Percentiles rank a stretch among this genome's conserved stretches.
Evolutionary conservation across 2,113 vertebrate species (phyloP).

Genomic region (Hemibagrus wyckioides): DNA sequence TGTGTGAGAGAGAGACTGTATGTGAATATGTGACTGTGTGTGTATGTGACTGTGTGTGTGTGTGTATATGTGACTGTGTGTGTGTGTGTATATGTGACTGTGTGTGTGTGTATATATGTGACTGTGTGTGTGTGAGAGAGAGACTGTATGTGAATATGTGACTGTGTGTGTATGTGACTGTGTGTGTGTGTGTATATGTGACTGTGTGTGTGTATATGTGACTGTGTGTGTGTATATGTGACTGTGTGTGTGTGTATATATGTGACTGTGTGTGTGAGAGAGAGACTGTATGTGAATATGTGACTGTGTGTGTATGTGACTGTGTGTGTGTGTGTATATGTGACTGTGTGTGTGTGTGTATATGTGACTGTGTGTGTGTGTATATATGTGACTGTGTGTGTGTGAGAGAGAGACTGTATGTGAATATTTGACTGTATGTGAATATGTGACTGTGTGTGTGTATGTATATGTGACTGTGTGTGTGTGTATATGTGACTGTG

Average conservation of each 20-base stretch:
- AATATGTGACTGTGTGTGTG: too few species aligned
- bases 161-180: slow-evolving; percentile 67
- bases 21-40: slow-evolving; percentile 60
- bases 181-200: slow-evolving; percentile 50
- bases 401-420: too few species aligned
- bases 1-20: too few species aligned
- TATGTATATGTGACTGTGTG: slow-evolving; percentile 60
- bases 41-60: too few species aligned
- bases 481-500: too few species aligned
- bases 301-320: slow-evolving; percentile 55
- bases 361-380: slow-evolving; percentile 63
- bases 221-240: slow-evolving; percentile 50
- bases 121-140: slow-evolving; percentile 67
- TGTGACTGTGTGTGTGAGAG: slow-evolving; percentile 66
- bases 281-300: too few species aligned
- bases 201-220: slow-evolving; percentile 67
- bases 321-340: slow-evolving; percentile 60
- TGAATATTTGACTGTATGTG: slow-evolving; percentile 62
- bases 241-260: slow-evolving; percentile 61
- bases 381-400: slow-evolving; percentile 62
- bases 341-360: slow-evolving; percentile 61
- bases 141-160: slow-evolving; percentile 49
- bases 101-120: slow-evolving; percentile 59
- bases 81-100: slow-evolving; percentile 59
- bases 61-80: slow-evolving; percentile 60